phyloP scores from a whole-genome alignment of 2,797 vertebrate species.

The Sebastes umbrosus region DNA sequence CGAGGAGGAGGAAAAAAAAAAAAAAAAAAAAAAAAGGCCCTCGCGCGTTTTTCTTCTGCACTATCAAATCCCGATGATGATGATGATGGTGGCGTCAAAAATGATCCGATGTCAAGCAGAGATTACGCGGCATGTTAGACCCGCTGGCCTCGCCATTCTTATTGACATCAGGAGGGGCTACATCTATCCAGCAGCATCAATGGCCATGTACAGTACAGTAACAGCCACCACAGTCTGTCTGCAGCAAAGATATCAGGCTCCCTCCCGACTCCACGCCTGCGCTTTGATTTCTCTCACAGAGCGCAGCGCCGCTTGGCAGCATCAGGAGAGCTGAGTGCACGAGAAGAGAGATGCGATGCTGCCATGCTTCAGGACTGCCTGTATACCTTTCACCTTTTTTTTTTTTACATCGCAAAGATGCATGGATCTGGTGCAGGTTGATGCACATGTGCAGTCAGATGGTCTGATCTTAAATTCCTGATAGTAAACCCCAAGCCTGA shows the following conservation, averaged over 20 bases:
- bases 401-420: neutral
- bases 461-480: neutral
- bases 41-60: neutral
- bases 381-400: neutral
- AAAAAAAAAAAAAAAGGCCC: conserved; percentile 16
- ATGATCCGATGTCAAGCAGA: conserved; percentile 67
- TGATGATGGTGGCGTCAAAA: conserved; percentile 30
- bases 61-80: conserved; percentile 51
- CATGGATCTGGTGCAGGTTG: neutral
- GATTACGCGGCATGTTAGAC: conserved; percentile 57
- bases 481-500: conserved; percentile 19
- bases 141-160: conserved; percentile 76
- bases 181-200: conserved; percentile 80
- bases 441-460: neutral
- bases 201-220: conserved; percentile 78
- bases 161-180: conserved; percentile 72
- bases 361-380: conserved; percentile 5
- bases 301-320: conserved; percentile 72
- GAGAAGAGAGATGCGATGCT: conserved; percentile 10
- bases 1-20: neutral
- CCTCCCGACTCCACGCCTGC: conserved; percentile 81
- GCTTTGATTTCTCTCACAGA: conserved; percentile 77
- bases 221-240: conserved; percentile 38
- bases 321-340: conserved; percentile 64
- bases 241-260: conserved; percentile 69